Evolutionary conservation across 1,140 invertebrate species (phyloP).

Genomic region (Aphelenchoides fujianensis): DNA sequence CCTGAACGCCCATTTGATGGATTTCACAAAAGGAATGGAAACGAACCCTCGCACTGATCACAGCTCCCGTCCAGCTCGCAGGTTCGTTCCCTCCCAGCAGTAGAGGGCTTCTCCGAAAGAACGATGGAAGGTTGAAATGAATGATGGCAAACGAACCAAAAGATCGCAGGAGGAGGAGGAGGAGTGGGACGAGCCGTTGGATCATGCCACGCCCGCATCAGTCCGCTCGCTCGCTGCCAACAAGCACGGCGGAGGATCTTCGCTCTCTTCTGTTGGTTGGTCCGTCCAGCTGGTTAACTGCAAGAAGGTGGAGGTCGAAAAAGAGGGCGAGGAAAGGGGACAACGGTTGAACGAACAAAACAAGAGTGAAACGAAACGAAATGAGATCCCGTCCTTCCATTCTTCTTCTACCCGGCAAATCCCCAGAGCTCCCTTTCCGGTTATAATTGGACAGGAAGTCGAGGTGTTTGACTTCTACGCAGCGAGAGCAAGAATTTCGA

Average conservation of each 20-base stretch:
- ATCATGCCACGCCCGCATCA: slow-evolving; percentile 13
- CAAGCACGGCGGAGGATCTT: too few species aligned
- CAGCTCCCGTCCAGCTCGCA: slow-evolving; percentile 8
- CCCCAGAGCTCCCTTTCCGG: background rate
- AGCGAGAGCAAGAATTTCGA: too few species aligned
- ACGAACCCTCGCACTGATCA: background rate
- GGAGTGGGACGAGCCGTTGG: slow-evolving; percentile 1
- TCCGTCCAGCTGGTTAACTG: background rate
- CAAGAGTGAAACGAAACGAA: background rate
- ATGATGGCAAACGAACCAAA: too few species aligned
- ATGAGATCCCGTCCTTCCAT: background rate
- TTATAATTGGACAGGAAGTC: background rate
- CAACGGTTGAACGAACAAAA: too few species aligned
- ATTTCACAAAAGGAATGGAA: background rate
- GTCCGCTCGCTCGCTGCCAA: too few species aligned
- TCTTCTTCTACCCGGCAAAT: background rate
- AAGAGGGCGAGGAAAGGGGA: too few species aligned
- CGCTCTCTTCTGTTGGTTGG: background rate
- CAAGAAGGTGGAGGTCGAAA: slow-evolving; percentile 5
- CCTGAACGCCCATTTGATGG: background rate
- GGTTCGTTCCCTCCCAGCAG: slow-evolving; percentile 10
- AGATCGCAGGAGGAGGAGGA: background rate
- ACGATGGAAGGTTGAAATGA: background rate
- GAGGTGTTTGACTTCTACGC: background rate
- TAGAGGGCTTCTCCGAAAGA: slow-evolving; percentile 8